Evolutionary conservation across 2,888 invertebrate genomes (phyloP).

Genomic region (Neuroscelio doddi): DNA sequence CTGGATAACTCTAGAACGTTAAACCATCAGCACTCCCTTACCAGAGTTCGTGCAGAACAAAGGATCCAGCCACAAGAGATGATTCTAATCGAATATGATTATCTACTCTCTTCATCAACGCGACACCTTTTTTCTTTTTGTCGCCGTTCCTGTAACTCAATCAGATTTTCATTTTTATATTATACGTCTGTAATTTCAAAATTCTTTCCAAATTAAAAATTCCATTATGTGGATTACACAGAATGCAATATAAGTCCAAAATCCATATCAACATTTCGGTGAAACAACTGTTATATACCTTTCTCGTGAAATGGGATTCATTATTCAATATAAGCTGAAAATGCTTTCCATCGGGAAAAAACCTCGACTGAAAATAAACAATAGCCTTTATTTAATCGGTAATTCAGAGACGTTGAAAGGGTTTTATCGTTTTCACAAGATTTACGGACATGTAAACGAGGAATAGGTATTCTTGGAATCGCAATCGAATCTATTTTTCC

Average conservation of each 20-base stretch:
- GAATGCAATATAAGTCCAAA: too few relatives aligned
- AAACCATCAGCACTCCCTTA: constrained; percentile 47
- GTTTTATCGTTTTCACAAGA: constrained; percentile 33
- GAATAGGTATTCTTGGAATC: constrained; percentile 22
- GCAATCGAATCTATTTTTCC: constrained; percentile 37
- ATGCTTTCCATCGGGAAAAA: neutral
- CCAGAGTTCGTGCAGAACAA: constrained; percentile 57
- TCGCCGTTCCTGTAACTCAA: constrained; percentile 25
- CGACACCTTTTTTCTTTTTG: constrained; percentile 40
- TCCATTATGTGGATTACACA: too few relatives aligned
- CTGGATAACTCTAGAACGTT: constrained; percentile 55
- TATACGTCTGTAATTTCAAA: too few relatives aligned
- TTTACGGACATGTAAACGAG: constrained; percentile 38
- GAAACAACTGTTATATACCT: constrained; percentile 17
- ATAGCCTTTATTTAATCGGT: constrained; percentile 24
- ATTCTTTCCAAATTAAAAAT: too few relatives aligned
- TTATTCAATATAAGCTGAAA: neutral
- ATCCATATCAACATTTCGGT: too few relatives aligned
- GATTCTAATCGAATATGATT: constrained; percentile 69
- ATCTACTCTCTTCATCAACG: constrained; percentile 61
- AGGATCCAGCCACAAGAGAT: constrained; percentile 60
- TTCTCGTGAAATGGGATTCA: neutral
- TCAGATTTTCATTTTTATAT: constrained; percentile 22
- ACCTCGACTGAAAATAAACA: neutral
- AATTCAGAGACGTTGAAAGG: constrained; percentile 22